Percentiles rank a stretch among this genome's conserved stretches.
Conservation (phyloP, 2,888 invertebrate species). For the Glaucopsyche alexis region DNA sequence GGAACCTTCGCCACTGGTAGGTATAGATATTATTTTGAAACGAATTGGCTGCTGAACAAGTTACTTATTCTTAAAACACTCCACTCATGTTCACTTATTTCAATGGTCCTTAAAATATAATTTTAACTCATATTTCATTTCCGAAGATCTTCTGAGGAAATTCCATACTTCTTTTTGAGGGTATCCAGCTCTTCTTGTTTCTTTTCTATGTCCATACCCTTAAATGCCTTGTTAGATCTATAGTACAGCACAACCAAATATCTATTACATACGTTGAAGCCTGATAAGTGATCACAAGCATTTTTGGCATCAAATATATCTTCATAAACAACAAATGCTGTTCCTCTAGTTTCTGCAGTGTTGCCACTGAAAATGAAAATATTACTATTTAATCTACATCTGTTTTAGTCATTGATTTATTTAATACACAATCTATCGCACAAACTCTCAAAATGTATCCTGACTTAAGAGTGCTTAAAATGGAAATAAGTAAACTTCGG, state of each 20-base stretch:
- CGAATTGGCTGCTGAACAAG: no score
- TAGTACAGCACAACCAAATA: slow-evolving; percentile 99
- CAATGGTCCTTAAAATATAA: not conserved
- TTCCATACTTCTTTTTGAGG: slow-evolving; percentile 96
- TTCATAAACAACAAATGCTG: slow-evolving; percentile 99
- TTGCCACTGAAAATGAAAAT: slow-evolving; percentile 87
- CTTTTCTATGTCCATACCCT: slow-evolving; percentile 96
- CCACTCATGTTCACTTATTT: not conserved
- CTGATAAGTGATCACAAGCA: slow-evolving; percentile 99
- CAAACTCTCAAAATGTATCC: no score
- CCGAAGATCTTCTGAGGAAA: slow-evolving; percentile 79
- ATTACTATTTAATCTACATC: not conserved
- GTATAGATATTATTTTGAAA: no score
- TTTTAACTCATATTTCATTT: slow-evolving; percentile 52
- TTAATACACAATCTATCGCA: no score
- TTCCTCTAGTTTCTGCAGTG: slow-evolving; percentile 98
- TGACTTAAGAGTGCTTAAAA: no score
- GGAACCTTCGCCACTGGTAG: no score
- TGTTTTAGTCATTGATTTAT: not conserved
- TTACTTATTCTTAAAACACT: not conserved
- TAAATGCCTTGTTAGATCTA: slow-evolving; percentile 97
- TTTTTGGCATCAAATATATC: slow-evolving; percentile 99
- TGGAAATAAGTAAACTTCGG: no score
- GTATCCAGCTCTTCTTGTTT: slow-evolving; percentile 97
- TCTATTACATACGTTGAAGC: slow-evolving; percentile 99